A percentile compares a stretch with the other conserved stretches of the same genome.
phyloP scores from a whole-genome alignment of 2,113 vertebrate genomes.

The Limnothrissa miodon region DNA sequence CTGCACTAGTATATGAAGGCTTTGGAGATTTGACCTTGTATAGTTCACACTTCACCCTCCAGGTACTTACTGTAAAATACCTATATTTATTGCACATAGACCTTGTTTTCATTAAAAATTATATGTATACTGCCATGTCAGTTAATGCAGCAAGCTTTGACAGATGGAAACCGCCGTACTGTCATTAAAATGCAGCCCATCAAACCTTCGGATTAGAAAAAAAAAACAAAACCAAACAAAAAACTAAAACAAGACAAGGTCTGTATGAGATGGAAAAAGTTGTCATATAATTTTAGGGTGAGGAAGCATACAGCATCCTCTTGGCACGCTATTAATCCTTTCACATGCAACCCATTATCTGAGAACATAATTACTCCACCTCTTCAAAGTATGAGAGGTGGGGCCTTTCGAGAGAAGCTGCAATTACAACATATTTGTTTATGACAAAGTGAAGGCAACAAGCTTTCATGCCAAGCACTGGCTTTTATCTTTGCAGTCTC shows the following conservation, averaged over 20 bases:
- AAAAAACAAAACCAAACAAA: neutral
- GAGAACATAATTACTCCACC: conserved; percentile 17
- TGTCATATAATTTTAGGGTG: neutral
- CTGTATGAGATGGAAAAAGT: neutral
- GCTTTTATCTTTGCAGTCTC: neutral
- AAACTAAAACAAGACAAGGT: neutral
- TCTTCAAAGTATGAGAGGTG: conserved; percentile 26
- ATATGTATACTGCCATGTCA: neutral
- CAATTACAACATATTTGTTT: conserved; percentile 11
- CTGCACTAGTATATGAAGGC: too few species aligned
- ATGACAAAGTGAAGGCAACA: conserved; percentile 4
- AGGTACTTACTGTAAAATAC: neutral
- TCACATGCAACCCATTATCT: neutral
- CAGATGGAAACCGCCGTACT: neutral
- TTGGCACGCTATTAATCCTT: neutral
- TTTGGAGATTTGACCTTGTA: too few species aligned
- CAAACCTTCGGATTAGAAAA: neutral
- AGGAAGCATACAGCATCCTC: neutral
- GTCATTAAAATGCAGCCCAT: neutral
- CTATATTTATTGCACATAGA: neutral
- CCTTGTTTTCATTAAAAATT: neutral
- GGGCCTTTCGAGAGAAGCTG: conserved; percentile 17
- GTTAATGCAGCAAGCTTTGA: neutral
- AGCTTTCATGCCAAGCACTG: neutral
- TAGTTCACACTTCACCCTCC: neutral